phyloP scores from a whole-genome alignment of 2,888 invertebrate genomes.

The Scrobipalpa costella region DNA sequence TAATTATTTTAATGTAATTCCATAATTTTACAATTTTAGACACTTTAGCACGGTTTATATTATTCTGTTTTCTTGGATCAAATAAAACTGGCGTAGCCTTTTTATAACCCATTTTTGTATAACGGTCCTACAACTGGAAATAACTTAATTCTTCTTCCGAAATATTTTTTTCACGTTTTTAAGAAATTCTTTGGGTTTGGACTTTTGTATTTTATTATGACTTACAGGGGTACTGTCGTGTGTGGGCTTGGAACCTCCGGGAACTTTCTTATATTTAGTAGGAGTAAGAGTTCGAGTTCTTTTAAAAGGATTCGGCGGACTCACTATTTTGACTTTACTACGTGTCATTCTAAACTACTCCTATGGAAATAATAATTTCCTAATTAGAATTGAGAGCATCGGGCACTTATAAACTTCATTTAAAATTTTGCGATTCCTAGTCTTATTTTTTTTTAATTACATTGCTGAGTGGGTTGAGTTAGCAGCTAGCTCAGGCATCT shows the following conservation, averaged over 20 bases:
- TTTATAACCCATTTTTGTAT: background rate
- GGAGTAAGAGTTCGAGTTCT: conserved; percentile 11
- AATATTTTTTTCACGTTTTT: background rate
- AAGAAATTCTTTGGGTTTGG: background rate
- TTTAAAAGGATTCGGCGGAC: background rate
- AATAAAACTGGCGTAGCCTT: no score
- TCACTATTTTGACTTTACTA: background rate
- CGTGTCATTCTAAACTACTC: background rate
- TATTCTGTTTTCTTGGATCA: no score
- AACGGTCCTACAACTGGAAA: background rate
- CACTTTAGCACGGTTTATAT: background rate
- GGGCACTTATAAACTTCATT: background rate
- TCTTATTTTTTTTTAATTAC: background rate
- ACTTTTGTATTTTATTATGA: background rate
- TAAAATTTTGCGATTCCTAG: background rate
- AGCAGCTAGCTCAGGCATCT: background rate
- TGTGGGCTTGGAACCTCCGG: background rate
- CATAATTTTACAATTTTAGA: background rate
- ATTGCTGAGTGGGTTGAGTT: background rate
- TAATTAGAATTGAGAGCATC: background rate
- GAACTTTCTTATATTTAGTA: conserved; percentile 9
- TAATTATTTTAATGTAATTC: background rate
- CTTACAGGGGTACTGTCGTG: background rate
- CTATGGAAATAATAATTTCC: background rate
- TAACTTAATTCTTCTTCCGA: background rate